These are phyloP conservation scores for Ochropacha duplaris DNA, from an alignment of 2,888 invertebrate species.

Conservation along the genomic window DNA sequence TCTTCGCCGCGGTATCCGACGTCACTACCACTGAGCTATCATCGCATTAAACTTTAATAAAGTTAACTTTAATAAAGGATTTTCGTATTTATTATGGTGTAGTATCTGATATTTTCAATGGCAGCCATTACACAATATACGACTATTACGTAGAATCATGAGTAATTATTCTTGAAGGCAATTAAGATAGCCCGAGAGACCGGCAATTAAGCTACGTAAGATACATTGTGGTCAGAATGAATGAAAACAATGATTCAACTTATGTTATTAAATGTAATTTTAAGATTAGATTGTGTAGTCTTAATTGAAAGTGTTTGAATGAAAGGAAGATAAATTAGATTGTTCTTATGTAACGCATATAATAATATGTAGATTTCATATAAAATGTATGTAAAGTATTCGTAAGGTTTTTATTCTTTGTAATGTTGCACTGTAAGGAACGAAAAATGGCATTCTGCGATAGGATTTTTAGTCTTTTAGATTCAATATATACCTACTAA, in stretches of 20 bases:
- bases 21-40: no score
- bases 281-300: neutral
- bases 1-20: no score
- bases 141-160: slow-evolving; percentile 4
- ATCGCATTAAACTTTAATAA: no score
- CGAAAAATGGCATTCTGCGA: neutral
- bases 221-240: neutral
- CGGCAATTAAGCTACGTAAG: neutral
- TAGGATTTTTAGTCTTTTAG: neutral
- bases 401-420: neutral
- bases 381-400: neutral
- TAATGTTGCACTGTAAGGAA: neutral
- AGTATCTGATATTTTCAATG: slow-evolving; percentile 15
- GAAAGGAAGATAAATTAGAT: neutral
- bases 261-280: slow-evolving; percentile 1
- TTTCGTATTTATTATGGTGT: slow-evolving; percentile 7
- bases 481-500: neutral
- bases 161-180: slow-evolving; percentile 11
- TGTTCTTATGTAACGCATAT: neutral
- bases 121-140: slow-evolving; percentile 11
- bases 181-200: slow-evolving; percentile 8
- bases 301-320: neutral
- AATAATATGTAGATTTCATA: neutral
- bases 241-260: slow-evolving; percentile 1
- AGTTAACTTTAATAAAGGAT: neutral